phyloP scores from a whole-genome alignment of 2,888 invertebrate species.

The Alviniconcha strummeri region DNA sequence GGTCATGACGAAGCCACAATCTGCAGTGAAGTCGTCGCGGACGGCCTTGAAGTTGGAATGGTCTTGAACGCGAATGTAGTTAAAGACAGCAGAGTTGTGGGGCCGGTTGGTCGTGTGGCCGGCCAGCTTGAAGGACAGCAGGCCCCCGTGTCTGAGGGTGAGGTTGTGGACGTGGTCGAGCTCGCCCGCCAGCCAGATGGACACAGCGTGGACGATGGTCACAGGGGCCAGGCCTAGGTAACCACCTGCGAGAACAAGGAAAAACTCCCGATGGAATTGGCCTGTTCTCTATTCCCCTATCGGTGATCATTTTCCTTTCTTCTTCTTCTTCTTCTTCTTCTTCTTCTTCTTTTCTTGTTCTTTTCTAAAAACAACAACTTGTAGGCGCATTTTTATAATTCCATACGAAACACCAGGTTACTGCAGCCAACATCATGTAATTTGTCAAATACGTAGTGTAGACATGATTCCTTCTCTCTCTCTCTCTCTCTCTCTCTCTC shows the following conservation, averaged over 20 bases:
- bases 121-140: slow-evolving; percentile 50
- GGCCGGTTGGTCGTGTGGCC: slow-evolving; percentile 45
- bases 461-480: too few relatives aligned
- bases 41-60: slow-evolving; percentile 51
- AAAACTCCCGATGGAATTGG: too few relatives aligned
- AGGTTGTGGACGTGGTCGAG: slow-evolving; percentile 55
- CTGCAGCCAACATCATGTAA: too few relatives aligned
- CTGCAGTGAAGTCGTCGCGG: slow-evolving; percentile 45
- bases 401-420: too few relatives aligned
- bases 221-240: slow-evolving; percentile 49
- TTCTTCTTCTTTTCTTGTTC: too few relatives aligned
- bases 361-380: too few relatives aligned
- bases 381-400: too few relatives aligned
- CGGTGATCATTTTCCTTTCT: too few relatives aligned
- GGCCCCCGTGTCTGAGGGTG: slow-evolving; percentile 56
- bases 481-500: too few relatives aligned
- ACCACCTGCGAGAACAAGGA: background rate
- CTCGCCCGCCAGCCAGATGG: slow-evolving; percentile 59
- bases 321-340: too few relatives aligned
- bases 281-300: too few relatives aligned
- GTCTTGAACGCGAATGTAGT: slow-evolving; percentile 56
- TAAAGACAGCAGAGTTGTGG: slow-evolving; percentile 15
- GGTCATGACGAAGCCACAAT: slow-evolving; percentile 45
- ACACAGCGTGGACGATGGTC: slow-evolving; percentile 58
- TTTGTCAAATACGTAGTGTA: too few relatives aligned